Base-by-base conservation (phyloP, 2,113 vertebrate genomes). In the Acrocephalus arundinaceus region DNA sequence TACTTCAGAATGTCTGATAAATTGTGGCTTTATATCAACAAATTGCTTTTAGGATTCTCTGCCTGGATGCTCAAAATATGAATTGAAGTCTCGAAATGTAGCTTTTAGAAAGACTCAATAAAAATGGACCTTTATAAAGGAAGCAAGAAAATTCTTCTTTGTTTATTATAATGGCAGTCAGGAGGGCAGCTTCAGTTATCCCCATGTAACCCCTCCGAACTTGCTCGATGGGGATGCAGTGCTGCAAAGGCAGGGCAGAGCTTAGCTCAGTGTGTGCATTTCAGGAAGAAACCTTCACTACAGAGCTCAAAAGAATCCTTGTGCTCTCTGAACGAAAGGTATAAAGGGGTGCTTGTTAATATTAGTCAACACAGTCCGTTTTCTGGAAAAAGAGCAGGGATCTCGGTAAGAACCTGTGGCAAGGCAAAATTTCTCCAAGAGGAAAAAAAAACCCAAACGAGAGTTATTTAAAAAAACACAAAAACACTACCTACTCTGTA, bases 261-360 rank as follows among this genome's bases (percentile, higher is more conserved):
- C 84, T 83, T 6, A 57, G 81, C 67, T 87, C 91, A 41, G 6
- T 80, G 76, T 61, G 83, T 62, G 89, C 68, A 77, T 21, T 91
- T 71, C 46, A 82, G 85, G 68, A 85, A 85, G 76, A 90, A 93
- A 77, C 85, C 91, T 95, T 87, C 51, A 2, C 51, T 87, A 25
- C 52, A 80, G 90, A 81, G 67, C 94, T 97, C 88, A 97, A 97
- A 95, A 73, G 95, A 52, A 90, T 81, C 95, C 92, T 96, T 97
- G 89, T 97, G 63, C 81, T 95, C 81, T 52, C 80, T 68, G 59
- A 92, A 67, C n/a, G 67, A 61, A 74, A 95, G 83, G 89, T 96
- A 94, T 96, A 97, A 97, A 93, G 58, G 70, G 39, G 70, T 89
- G 71, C 88, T 94, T 97, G 95, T 97, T 96, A 96, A 65, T 54